A percentile compares a stretch with the other conserved stretches of the same genome.
phyloP scores from a whole-genome alignment of 2,797 vertebrate species.

The Capromys pilorides region DNA sequence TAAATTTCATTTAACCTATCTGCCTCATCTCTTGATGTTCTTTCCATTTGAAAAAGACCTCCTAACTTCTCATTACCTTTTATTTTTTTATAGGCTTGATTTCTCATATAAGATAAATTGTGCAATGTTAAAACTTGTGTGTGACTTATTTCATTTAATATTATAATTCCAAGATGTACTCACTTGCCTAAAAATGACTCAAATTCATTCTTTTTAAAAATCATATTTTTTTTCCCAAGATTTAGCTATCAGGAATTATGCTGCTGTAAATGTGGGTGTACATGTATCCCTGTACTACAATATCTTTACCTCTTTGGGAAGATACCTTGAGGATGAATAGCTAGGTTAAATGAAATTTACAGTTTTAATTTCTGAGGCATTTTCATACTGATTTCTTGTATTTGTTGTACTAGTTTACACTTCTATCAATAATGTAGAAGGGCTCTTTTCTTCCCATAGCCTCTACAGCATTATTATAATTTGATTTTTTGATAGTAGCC shows the following conservation, averaged over 20 bases:
- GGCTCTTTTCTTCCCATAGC: not conserved
- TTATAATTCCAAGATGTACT: not conserved
- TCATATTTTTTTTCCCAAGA: not conserved
- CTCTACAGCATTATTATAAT: not conserved
- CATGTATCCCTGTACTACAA: not conserved
- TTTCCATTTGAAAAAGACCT: not conserved
- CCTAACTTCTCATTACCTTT: not conserved
- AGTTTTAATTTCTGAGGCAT: not conserved
- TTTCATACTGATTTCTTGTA: not conserved
- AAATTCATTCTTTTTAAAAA: not conserved
- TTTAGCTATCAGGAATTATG: not conserved
- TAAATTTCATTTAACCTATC: not conserved
- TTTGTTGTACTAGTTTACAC: not conserved
- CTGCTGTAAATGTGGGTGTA: not conserved
- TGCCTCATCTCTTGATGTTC: not conserved
- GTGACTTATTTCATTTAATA: not conserved
- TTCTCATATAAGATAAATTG: not conserved
- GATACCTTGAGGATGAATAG: not conserved
- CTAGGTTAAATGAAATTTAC: not conserved
- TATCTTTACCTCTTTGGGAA: not conserved
- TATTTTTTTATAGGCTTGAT: not conserved
- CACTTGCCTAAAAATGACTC: not conserved
- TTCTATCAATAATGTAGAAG: no score
- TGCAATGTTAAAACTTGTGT: not conserved
- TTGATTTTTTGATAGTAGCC: not conserved